Base-by-base conservation (phyloP, 2,888 invertebrate genomes). In the Pimpla rufipes region DNA sequence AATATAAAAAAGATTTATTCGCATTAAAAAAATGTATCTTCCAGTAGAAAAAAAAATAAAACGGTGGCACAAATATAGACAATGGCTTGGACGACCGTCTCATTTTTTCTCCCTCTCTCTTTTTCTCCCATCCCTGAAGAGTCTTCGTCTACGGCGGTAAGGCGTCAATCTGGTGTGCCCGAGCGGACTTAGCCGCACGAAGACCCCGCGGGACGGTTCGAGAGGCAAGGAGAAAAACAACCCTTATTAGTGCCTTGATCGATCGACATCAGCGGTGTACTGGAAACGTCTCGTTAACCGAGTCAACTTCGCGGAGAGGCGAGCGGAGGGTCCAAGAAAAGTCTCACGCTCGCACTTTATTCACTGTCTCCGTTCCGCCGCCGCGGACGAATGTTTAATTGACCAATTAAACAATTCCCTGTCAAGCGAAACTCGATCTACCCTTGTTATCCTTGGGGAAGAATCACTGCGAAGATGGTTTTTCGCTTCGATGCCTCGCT, bases 241-340 rank as follows among this genome's bases (percentile, higher is more conserved):
- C 62, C 77, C 83, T 73, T 76, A 76, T 82, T 83, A 77, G 68
- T 42, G 79, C 70, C 64, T 57, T 83, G 81, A 81, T 81, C 74
- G 76, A 85, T 84, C 77, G 79, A 81, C 66, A 64, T 37, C 57
- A 62, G 59, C 59, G 42, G 21, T 71, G 42, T 75, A 40, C 59
- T 70, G 62, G 81, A 71, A 78, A 57, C 67, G 50, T 81, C 79
- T 85, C 77, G 73, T 81, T 81, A 81, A 79, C 64, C 59, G 77
- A 73, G 50, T 77, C 64, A 81, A 81, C 68, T 68, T 79, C 37
- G 52, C 18, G n/a, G 40, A 70, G 21, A 45, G 66, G 29, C 29
- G 29, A 29, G 29, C 29, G 52, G 18, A 42, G 71, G 47, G 47
- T 67, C 57, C 67, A 23, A 47, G 45, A 82, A 64, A 62, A 55